A percentile compares a stretch with the other conserved stretches of the same genome.
Conservation (phyloP, 2,113 vertebrate genomes). For the Brachypteracias leptosomus region DNA sequence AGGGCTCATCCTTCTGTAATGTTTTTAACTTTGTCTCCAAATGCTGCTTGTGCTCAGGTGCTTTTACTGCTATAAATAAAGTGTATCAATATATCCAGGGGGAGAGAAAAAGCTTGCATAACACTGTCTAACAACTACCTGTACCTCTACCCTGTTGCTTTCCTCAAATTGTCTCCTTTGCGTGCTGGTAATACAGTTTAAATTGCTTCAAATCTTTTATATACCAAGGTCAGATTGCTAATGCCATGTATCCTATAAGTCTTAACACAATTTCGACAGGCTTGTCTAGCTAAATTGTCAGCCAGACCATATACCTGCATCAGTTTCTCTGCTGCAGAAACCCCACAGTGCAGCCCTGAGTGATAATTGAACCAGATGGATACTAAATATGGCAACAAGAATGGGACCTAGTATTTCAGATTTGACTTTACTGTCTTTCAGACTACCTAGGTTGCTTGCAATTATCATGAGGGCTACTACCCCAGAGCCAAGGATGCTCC, state of each 20-base stretch:
- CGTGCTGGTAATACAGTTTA: not conserved
- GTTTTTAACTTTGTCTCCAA: conserved; percentile 19
- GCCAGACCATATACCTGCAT: not conserved
- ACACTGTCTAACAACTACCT: not conserved
- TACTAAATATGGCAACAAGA: not conserved
- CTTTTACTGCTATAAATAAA: conserved; percentile 23
- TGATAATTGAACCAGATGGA: not conserved
- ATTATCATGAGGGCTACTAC: not conserved
- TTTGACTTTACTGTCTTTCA: not conserved
- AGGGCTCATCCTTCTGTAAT: not conserved
- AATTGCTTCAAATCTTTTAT: not conserved
- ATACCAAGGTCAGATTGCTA: not conserved
- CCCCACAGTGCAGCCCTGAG: not conserved
- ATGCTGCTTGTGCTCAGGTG: not conserved
- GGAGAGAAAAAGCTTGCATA: not conserved
- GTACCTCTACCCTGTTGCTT: not conserved
- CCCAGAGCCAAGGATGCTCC: not conserved
- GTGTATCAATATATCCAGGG: not conserved
- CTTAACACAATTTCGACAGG: not conserved
- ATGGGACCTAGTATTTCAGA: not conserved
- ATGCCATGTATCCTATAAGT: not conserved
- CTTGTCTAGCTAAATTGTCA: not conserved
- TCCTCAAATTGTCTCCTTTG: not conserved
- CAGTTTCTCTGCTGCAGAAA: not conserved
- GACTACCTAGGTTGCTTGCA: not conserved